phyloP scores from a whole-genome alignment of 2,113 vertebrate genomes.

The Cepphus grylle region DNA sequence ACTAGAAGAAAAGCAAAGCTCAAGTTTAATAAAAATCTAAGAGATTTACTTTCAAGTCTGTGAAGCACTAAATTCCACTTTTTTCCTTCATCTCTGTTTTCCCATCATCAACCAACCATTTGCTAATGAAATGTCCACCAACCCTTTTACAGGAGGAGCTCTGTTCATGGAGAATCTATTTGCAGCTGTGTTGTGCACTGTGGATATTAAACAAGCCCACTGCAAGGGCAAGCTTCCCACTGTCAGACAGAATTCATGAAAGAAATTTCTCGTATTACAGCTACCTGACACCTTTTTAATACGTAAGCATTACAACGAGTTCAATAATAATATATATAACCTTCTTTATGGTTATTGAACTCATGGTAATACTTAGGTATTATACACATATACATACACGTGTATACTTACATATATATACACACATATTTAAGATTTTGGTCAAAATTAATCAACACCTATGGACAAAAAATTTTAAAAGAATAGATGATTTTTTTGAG shows the following conservation, averaged over 20 bases:
- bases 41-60: background rate
- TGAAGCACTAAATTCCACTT: background rate
- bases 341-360: background rate
- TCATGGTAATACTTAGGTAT: background rate
- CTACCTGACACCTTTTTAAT: background rate
- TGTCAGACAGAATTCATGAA: background rate
- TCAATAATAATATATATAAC: background rate
- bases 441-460: background rate
- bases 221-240: background rate
- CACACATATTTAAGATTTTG: background rate
- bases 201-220: background rate
- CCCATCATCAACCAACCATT: background rate
- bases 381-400: background rate
- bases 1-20: background rate
- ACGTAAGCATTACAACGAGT: background rate
- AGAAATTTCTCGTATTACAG: background rate
- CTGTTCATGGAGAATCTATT: background rate
- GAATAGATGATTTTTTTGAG: fast-evolving
- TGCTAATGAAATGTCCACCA: background rate
- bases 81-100: background rate
- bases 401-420: background rate
- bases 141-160: background rate
- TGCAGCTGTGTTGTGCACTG: background rate
- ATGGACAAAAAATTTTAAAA: background rate
- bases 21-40: background rate